Percentiles rank a stretch among this genome's conserved stretches.
These are phyloP conservation scores for Seira sanloemensis DNA, from an alignment of 2,888 invertebrate species.

Conservation along the genomic window DNA sequence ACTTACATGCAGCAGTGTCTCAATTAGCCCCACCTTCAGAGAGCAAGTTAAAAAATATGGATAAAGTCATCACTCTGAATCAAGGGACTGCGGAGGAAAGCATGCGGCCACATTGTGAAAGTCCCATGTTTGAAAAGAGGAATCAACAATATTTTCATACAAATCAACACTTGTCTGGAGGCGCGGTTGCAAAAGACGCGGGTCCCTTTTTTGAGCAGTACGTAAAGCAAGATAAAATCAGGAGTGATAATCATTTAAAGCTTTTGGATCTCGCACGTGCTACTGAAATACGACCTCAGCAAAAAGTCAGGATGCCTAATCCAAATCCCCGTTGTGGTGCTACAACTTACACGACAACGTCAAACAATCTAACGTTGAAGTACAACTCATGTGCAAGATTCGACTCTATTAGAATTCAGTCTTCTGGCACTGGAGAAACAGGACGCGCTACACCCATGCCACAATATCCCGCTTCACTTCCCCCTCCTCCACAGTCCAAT, in stretches of 20 bases:
- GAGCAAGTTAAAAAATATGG: no score
- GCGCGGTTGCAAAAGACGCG: not conserved
- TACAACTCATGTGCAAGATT: not conserved
- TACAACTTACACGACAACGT: not conserved
- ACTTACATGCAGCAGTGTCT: not conserved
- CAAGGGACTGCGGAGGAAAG: no score
- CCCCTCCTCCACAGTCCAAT: not conserved
- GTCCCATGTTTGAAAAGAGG: no score
- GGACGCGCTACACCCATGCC: not conserved
- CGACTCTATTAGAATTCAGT: not conserved
- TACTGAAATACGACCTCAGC: not conserved
- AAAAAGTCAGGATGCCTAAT: not conserved
- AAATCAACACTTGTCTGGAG: not conserved
- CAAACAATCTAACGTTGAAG: not conserved
- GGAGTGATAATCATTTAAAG: not conserved
- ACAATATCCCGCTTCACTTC: not conserved
- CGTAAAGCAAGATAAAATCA: conserved; percentile 17
- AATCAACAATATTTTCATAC: no score
- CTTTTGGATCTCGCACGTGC: not conserved
- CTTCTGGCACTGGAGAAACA: not conserved
- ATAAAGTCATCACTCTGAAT: no score
- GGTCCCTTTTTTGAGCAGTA: conserved; percentile 33
- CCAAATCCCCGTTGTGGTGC: not conserved
- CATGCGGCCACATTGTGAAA: no score
- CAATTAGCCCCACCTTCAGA: no score